Evolutionary conservation across 2,888 invertebrate species (phyloP).

Genomic region (Mesorhabditis sp.): DNA sequence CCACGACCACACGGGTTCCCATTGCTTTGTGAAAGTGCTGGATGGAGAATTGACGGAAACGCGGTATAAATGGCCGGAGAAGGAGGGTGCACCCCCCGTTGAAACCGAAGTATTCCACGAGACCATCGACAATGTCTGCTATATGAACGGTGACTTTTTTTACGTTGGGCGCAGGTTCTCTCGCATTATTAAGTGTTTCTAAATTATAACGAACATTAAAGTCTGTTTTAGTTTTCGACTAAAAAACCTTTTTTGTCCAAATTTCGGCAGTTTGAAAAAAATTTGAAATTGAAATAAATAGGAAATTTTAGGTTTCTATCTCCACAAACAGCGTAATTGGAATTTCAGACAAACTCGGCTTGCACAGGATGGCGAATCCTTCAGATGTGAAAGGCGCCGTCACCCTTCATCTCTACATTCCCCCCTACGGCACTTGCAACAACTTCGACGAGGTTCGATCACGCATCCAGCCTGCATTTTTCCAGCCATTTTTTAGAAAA

Average conservation of each 20-base stretch:
- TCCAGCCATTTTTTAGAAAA: no score
- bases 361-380: constrained; percentile 91
- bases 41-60: constrained; percentile 79
- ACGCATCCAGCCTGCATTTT: no score
- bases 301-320: no score
- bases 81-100: constrained; percentile 64
- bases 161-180: no score
- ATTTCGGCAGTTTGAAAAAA: no score
- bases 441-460: constrained; percentile 77
- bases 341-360: constrained; percentile 78
- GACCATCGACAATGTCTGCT: constrained; percentile 77
- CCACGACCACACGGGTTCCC: constrained; percentile 90
- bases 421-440: constrained; percentile 81
- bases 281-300: no score
- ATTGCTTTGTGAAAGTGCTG: constrained; percentile 90
- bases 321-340: no score
- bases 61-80: constrained; percentile 70
- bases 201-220: no score
- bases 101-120: constrained; percentile 71
- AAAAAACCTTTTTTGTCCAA: no score
- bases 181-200: no score
- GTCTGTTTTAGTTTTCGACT: no score
- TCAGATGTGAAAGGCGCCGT: constrained; percentile 83
- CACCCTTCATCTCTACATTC: constrained; percentile 89
- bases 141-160: constrained; percentile 78